Conservation (phyloP, 2,888 invertebrate species). For the Mystacides longicornis region DNA sequence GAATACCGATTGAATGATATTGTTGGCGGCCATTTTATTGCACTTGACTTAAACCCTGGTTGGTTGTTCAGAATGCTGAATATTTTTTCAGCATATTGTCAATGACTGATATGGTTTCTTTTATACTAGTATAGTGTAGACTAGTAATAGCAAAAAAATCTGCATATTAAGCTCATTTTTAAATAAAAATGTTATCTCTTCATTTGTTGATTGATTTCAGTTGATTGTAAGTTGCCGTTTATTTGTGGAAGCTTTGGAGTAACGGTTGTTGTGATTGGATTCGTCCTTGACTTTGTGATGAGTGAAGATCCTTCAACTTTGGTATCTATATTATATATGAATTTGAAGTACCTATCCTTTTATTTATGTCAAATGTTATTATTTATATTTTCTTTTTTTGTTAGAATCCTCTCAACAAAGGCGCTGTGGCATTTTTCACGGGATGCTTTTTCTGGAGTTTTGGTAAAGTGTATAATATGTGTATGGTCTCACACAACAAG, state of each 20-base stretch:
- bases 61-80: too few species aligned
- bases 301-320: slow-evolving; percentile 57
- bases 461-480: slow-evolving; percentile 1
- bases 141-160: too few species aligned
- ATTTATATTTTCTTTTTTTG: slow-evolving; percentile 1
- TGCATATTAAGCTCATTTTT: too few species aligned
- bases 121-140: too few species aligned
- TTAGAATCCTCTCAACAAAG: slow-evolving; percentile 20
- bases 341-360: background rate
- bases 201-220: slow-evolving; percentile 38
- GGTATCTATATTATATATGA: slow-evolving; percentile 34
- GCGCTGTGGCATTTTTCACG: background rate
- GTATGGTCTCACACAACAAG: background rate
- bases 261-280: slow-evolving; percentile 59
- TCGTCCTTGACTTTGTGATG: slow-evolving; percentile 60
- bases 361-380: background rate
- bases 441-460: background rate
- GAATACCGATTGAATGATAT: too few species aligned
- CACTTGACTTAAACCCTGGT: too few species aligned
- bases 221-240: slow-evolving; percentile 66
- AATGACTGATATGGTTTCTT: too few species aligned
- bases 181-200: background rate
- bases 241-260: slow-evolving; percentile 67
- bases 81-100: too few species aligned
- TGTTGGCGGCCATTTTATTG: too few species aligned